phyloP scores from a whole-genome alignment of 2,888 invertebrate species.

The Xylophagus ater region DNA sequence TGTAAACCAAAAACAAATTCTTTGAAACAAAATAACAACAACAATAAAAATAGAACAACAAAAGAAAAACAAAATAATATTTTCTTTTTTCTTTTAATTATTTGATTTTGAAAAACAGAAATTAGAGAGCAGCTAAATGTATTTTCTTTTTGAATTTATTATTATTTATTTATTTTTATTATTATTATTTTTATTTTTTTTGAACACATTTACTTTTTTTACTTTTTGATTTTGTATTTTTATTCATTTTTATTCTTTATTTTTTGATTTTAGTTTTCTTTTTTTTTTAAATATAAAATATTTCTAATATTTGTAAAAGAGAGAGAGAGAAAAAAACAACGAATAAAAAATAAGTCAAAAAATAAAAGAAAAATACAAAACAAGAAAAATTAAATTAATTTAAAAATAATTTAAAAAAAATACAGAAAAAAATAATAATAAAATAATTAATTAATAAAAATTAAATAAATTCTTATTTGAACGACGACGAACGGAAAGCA shows the following conservation, averaged over 20 bases:
- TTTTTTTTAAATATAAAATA: constrained; percentile 3
- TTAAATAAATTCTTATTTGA: too few species aligned
- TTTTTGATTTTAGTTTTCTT: constrained; percentile 4
- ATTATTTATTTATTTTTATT: neutral
- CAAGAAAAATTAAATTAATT: neutral
- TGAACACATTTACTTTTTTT: constrained; percentile 1
- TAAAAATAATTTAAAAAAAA: constrained; percentile 1
- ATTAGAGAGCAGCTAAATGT: constrained; percentile 9
- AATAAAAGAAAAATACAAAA: too few species aligned
- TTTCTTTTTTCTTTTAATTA: neutral
- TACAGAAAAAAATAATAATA: too few species aligned
- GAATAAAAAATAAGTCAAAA: too few species aligned
- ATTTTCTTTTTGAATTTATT: constrained; percentile 1
- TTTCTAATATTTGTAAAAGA: too few species aligned
- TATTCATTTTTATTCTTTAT: neutral
- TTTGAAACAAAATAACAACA: too few species aligned
- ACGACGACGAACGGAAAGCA: too few species aligned
- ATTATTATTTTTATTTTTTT: constrained; percentile 6
- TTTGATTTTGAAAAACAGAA: neutral
- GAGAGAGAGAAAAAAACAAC: too few species aligned
- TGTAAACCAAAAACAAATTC: too few species aligned
- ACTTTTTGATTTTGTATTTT: neutral
- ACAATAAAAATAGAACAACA: too few species aligned
- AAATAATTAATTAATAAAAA: constrained; percentile 1
- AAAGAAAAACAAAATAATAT: too few species aligned